These are phyloP conservation scores for Sorex fumeus DNA, from an alignment of 2,113 vertebrate species.

Conservation along the genomic window DNA sequence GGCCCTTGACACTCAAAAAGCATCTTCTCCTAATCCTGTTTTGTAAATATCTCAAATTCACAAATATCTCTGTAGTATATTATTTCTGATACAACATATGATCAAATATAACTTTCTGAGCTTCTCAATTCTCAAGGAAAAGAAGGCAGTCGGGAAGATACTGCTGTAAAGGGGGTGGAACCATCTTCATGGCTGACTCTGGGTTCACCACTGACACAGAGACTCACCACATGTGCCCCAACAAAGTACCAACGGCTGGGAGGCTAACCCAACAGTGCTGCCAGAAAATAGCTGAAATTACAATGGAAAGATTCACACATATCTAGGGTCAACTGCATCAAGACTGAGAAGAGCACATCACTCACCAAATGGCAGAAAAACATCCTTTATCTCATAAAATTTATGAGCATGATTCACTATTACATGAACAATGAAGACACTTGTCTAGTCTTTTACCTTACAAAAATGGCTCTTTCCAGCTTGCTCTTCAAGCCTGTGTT, in stretches of 20 bases:
- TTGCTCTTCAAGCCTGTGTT: too few relatives aligned
- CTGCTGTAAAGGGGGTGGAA: accelerated
- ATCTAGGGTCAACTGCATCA: background rate
- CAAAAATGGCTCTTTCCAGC: background rate
- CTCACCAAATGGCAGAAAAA: background rate
- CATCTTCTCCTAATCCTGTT: background rate
- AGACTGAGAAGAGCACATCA: background rate
- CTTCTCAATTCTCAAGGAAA: constrained; percentile 9
- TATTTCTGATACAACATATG: background rate
- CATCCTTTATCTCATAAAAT: background rate
- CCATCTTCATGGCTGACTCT: background rate
- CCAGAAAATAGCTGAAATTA: background rate
- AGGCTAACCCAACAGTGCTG: background rate
- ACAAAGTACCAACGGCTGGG: background rate
- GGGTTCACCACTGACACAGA: background rate
- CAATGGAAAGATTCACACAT: background rate
- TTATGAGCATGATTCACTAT: background rate
- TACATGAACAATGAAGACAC: background rate
- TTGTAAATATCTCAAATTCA: background rate
- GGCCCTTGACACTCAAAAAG: background rate
- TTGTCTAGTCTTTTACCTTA: background rate
- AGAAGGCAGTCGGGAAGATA: background rate
- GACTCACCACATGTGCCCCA: background rate
- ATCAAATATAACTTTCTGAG: background rate
- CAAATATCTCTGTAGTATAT: background rate